A percentile compares a stretch with the other conserved stretches of the same genome.
Conservation (phyloP, 2,113 vertebrate genomes). For the Cebus imitator region DNA sequence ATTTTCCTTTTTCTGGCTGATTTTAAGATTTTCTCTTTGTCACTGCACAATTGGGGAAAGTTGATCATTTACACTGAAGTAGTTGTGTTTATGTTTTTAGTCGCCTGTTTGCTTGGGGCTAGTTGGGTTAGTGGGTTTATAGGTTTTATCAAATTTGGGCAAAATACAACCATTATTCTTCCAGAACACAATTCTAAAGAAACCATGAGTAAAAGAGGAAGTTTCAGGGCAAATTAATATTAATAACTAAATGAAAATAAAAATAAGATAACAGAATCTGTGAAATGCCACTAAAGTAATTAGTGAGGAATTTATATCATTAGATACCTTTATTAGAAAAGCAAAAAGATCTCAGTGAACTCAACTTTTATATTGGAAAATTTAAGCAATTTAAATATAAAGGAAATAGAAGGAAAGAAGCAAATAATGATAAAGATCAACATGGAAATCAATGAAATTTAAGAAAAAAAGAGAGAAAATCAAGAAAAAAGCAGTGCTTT, state of each 20-base stretch:
- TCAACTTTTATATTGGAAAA: neutral
- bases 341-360: neutral
- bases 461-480: neutral
- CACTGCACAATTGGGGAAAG: neutral
- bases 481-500: neutral
- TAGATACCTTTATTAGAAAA: neutral
- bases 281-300: neutral
- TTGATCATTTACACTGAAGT: neutral
- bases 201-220: neutral
- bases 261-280: neutral
- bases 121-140: neutral
- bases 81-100: neutral
- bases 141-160: neutral
- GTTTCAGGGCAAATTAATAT: neutral
- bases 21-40: neutral
- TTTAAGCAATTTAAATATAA: neutral
- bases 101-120: neutral
- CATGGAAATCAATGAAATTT: neutral
- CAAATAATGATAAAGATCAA: neutral
- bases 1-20: neutral
- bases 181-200: neutral
- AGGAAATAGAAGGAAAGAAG: neutral
- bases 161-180: neutral
- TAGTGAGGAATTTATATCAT: neutral
- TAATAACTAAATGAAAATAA: neutral